Evolutionary conservation across 2,113 vertebrate species (phyloP).

Genomic region (Sinocyclocheilus grahami): DNA sequence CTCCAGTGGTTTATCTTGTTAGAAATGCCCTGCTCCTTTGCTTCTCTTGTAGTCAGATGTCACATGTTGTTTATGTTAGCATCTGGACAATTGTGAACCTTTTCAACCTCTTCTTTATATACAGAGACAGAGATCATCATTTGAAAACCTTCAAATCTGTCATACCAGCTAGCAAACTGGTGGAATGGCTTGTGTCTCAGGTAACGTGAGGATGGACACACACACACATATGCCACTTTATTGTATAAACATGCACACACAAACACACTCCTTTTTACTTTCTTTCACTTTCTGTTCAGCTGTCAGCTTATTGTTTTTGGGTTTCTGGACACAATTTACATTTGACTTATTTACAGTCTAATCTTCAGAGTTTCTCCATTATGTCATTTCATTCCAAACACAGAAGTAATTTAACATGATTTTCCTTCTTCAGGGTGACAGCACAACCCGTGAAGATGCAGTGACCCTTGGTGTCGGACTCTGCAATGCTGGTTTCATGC

Average conservation of each 20-base stretch:
- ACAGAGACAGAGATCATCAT: conserved; percentile 93
- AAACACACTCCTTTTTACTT: not conserved
- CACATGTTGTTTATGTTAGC: not conserved
- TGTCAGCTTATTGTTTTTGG: not conserved
- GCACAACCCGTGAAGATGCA: conserved; percentile 91
- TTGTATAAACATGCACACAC: not conserved
- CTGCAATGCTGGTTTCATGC: conserved; percentile 98
- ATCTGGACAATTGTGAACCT: not conserved
- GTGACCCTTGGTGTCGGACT: conserved; percentile 95
- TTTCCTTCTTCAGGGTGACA: conserved; percentile 86
- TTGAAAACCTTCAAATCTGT: conserved; percentile 98
- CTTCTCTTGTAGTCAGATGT: not conserved
- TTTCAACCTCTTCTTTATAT: conserved; percentile 9
- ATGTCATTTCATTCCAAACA: not conserved
- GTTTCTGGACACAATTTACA: not conserved
- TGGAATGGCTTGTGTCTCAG: conserved; percentile 96
- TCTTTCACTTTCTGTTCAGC: not conserved
- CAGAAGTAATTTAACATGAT: not conserved
- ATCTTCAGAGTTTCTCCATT: not conserved
- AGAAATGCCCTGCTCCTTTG: no score
- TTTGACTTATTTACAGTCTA: not conserved
- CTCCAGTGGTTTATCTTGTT: not conserved
- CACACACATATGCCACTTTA: not conserved
- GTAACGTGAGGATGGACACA: conserved; percentile 68
- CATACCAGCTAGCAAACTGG: conserved; percentile 91